Conservation (phyloP, 2,888 invertebrate species). For the Scaptomyza cyrtandrae region DNA sequence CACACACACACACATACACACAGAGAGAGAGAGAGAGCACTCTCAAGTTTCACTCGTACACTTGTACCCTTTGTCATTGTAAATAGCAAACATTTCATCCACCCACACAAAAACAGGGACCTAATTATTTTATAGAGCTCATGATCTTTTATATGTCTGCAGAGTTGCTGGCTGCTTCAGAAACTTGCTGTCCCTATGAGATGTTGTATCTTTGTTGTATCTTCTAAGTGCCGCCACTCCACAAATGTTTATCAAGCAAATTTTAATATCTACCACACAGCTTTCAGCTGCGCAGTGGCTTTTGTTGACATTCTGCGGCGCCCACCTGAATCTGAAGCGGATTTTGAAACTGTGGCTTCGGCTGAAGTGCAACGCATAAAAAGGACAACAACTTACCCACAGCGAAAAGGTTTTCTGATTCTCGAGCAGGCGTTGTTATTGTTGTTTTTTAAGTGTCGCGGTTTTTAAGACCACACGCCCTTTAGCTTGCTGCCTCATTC, state of each 20-base stretch:
- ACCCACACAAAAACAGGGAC: conserved; percentile 35
- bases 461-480: conserved; percentile 52
- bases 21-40: conserved; percentile 16
- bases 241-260: conserved; percentile 47
- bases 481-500: background rate
- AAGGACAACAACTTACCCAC: conserved; percentile 75
- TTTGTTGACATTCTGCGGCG: conserved; percentile 71
- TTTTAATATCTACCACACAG: conserved; percentile 60
- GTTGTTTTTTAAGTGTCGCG: conserved; percentile 68
- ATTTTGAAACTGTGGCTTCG: conserved; percentile 5
- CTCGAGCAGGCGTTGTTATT: conserved; percentile 51
- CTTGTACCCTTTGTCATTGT: conserved; percentile 49
- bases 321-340: conserved; percentile 14
- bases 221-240: conserved; percentile 44
- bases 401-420: conserved; percentile 62
- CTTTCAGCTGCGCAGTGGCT: conserved; percentile 46
- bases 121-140: conserved; percentile 75
- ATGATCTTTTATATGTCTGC: conserved; percentile 37
- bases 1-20: conserved; percentile 6
- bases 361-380: conserved; percentile 73
- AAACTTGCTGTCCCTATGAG: conserved; percentile 18
- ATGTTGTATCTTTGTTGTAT: conserved; percentile 22
- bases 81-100: conserved; percentile 62
- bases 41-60: conserved; percentile 29
- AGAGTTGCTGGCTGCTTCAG: conserved; percentile 7